Base-by-base conservation (phyloP, 1,140 invertebrate genomes). In the Phthorimaea operculella region DNA sequence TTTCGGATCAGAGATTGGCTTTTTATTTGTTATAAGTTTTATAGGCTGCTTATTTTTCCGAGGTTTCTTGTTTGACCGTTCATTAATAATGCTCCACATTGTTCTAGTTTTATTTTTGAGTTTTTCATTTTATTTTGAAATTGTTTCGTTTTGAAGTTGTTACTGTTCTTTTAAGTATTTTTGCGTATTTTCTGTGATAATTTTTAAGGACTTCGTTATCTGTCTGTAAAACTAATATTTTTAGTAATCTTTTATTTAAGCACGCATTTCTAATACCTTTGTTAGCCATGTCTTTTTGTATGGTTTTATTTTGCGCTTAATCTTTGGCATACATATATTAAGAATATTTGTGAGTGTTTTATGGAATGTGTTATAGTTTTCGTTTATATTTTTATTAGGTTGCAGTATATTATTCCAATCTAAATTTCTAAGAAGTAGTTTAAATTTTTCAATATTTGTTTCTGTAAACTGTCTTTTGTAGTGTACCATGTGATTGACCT, bases 201-300 rank as follows among this genome's bases (percentile, higher is more conserved):
- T 18, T 10, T 12, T 50, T 21, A 15, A 47, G 44, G 16, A 9
- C 14, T 4, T 50, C 11, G 48, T 50, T 21, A 6, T 50, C 28
- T 50, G 48, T 9, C 21, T 50, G 18, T 10, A 28, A 28, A 28
- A 14, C 21, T 9, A 50, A 28, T 11, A 50, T 33, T 28, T 50
- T 59, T 52, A 55, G 18, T 50, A 58, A 33, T 36, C 58, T 39
- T 52, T 59, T 59, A 54, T 57, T 53, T 49, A 12, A 16, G n/a
- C 57, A 51, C 1, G 21, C 21, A 4, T 28, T 28, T 28, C 6
- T 28, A 28, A 59, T 54, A 21, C 57, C 54, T 57, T 33, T 16
- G 57, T 59, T 14, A 63, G 16, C 61, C 61, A 63, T 12, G 33
- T 14, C 55, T 50, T 59, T 54, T 59, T 59, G 18, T 48, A 12